A percentile compares a stretch with the other conserved stretches of the same genome.
Evolutionary conservation across 2,113 vertebrate species (phyloP).

Genomic region (Nothobranchius kuhntae): DNA sequence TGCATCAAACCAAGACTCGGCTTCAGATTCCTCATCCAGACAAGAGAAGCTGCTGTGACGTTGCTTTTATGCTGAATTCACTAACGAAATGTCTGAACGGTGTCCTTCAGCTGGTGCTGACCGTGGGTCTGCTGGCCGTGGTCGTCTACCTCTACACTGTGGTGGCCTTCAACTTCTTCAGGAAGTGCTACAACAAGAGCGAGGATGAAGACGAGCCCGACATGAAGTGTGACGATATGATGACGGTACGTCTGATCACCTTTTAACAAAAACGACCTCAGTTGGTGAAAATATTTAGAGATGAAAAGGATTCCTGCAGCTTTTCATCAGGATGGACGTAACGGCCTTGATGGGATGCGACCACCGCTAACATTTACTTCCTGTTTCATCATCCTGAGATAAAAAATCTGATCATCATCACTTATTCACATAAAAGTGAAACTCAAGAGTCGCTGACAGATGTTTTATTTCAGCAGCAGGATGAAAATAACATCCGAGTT

Average conservation of each 20-base stretch:
- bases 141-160: conserved; percentile 98
- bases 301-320: conserved; percentile 10
- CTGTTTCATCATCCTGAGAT: too few species aligned
- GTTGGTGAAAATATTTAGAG: neutral
- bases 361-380: too few species aligned
- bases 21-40: too few species aligned
- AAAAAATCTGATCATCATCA: too few species aligned
- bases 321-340: conserved; percentile 1
- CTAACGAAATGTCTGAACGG: neutral
- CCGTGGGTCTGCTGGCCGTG: conserved; percentile 87
- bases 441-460: too few species aligned
- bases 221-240: conserved; percentile 99
- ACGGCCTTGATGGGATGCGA: too few species aligned
- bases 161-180: conserved; percentile 99
- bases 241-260: conserved; percentile 82
- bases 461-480: too few species aligned
- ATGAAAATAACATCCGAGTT: too few species aligned
- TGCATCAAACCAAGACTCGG: too few species aligned
- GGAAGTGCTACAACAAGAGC: conserved; percentile 99
- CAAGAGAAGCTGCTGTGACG: too few species aligned
- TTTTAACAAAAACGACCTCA: neutral
- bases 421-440: too few species aligned
- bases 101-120: conserved; percentile 47
- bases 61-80: too few species aligned
- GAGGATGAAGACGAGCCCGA: conserved; percentile 95